Conservation (phyloP, 2,888 invertebrate genomes). For the Erebia epiphron region DNA sequence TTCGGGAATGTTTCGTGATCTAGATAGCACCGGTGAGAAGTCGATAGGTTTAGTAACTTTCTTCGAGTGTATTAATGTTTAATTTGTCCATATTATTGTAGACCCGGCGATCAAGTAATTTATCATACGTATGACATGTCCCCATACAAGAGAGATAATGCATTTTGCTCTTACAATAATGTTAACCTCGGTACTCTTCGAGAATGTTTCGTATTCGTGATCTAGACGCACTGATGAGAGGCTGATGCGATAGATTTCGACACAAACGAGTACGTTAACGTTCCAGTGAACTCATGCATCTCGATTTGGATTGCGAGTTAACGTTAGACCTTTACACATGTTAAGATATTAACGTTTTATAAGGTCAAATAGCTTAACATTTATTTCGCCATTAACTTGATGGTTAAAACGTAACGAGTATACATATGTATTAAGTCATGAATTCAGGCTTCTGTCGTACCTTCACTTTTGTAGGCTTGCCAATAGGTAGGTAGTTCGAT, state of each 20-base stretch:
- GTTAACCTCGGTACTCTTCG: constrained; percentile 22
- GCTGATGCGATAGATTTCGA: constrained; percentile 6
- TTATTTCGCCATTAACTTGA: not conserved
- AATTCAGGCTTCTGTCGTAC: not conserved
- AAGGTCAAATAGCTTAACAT: constrained; percentile 13
- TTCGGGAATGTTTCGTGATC: not conserved
- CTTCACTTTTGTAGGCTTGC: too few relatives aligned
- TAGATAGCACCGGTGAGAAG: not conserved
- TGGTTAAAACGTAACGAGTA: not conserved
- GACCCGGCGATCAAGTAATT: not conserved
- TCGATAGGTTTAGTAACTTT: not conserved
- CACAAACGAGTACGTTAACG: constrained; percentile 1
- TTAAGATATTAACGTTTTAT: not conserved
- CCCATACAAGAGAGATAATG: not conserved
- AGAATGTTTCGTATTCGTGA: constrained; percentile 23
- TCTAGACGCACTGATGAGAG: constrained; percentile 16
- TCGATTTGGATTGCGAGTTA: constrained; percentile 2
- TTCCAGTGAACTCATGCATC: not conserved
- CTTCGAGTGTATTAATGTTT: not conserved
- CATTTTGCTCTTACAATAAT: not conserved
- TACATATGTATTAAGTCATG: not conserved
- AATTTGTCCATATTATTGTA: not conserved
- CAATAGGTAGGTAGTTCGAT: too few relatives aligned
- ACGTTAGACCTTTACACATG: constrained; percentile 2
- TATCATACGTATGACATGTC: too few relatives aligned